Evolutionary conservation across 2,113 vertebrate species (phyloP).

Genomic region (Anas platyrhynchos): DNA sequence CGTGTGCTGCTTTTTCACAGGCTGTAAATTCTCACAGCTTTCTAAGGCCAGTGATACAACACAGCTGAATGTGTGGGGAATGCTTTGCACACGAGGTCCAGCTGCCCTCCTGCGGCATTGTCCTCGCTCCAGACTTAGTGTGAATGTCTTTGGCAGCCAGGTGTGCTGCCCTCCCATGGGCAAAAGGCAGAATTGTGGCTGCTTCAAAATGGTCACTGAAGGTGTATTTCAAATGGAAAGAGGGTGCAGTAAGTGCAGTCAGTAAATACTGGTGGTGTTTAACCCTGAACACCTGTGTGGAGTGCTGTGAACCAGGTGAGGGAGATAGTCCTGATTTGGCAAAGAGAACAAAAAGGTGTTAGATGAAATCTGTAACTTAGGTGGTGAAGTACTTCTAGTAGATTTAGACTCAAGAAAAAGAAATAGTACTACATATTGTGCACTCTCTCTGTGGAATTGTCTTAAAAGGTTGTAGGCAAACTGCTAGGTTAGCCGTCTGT

Average conservation of each 20-base stretch:
- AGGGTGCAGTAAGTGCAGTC: neutral
- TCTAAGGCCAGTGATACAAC: neutral
- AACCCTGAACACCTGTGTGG: neutral
- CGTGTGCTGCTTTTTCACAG: neutral
- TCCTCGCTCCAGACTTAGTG: neutral
- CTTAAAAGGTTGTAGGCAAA: neutral
- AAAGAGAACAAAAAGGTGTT: neutral
- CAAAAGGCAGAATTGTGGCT: neutral
- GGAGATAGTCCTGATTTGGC: neutral
- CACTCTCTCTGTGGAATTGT: neutral
- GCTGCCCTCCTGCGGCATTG: neutral
- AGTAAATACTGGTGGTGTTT: neutral
- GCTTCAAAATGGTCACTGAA: neutral
- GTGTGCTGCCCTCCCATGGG: neutral
- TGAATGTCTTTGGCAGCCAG: neutral
- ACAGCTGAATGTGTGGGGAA: neutral
- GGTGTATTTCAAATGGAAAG: neutral
- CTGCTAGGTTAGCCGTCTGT: neutral
- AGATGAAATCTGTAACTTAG: neutral
- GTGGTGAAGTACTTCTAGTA: neutral
- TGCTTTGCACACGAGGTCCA: neutral
- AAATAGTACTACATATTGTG: neutral
- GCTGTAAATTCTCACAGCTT: neutral
- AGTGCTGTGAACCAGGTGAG: neutral
- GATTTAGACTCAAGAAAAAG: neutral